Evolutionary conservation across 1,140 invertebrate species (phyloP).

Genomic region (Ceratitis capitata): DNA sequence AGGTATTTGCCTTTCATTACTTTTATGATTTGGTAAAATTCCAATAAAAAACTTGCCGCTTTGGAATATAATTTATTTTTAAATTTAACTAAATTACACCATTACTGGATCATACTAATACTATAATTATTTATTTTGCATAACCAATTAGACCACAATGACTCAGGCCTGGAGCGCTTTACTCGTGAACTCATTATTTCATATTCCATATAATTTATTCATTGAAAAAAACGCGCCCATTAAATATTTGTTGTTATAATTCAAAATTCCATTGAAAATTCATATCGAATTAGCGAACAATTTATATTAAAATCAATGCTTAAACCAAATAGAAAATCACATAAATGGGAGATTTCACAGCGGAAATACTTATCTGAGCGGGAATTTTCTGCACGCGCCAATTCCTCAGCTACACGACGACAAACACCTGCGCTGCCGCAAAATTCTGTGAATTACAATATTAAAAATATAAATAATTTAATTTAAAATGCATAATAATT

Average conservation of each 20-base stretch:
- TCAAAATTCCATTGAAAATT: neutral
- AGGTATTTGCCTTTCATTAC: no score
- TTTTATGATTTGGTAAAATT: no score
- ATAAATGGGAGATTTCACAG: neutral
- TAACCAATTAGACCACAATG: neutral
- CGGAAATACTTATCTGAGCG: neutral
- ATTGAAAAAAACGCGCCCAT: neutral
- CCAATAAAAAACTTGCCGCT: no score
- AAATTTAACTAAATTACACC: no score
- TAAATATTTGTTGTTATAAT: neutral
- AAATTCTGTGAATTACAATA: constrained; percentile 4
- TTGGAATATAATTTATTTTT: no score
- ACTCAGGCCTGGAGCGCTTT: neutral
- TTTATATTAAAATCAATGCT: neutral
- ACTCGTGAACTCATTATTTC: neutral
- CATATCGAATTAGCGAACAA: neutral
- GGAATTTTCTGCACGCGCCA: neutral
- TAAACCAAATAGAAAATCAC: neutral
- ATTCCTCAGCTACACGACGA: neutral
- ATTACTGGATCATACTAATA: no score
- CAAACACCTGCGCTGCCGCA: neutral
- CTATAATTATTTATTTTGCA: no score
- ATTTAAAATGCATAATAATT: neutral
- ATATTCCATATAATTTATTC: neutral
- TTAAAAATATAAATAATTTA: constrained; percentile 6